Evolutionary conservation across 2,888 invertebrate species (phyloP).

Genomic region (Agrotis ipsilon): DNA sequence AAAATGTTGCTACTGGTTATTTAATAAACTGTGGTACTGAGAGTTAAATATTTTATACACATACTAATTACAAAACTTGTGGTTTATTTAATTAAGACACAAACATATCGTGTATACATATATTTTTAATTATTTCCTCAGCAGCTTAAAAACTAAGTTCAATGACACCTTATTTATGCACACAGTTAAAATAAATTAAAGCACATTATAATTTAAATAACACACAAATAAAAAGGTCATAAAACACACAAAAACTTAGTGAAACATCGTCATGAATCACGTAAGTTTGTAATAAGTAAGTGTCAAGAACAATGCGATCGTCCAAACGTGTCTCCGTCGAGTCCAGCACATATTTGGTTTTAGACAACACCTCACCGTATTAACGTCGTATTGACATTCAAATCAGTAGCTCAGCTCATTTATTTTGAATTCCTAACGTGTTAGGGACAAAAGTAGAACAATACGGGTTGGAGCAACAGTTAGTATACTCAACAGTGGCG

Average conservation of each 20-base stretch:
- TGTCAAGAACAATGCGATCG: slow-evolving; percentile 64
- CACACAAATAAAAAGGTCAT: slow-evolving; percentile 65
- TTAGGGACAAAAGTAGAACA: slow-evolving; percentile 83
- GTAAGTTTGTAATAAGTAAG: slow-evolving; percentile 60
- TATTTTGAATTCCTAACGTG: slow-evolving; percentile 87
- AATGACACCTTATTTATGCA: slow-evolving; percentile 18
- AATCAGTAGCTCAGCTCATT: slow-evolving; percentile 89
- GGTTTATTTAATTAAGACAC: background rate
- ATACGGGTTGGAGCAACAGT: slow-evolving; percentile 90
- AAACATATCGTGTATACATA: background rate
- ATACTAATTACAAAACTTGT: background rate
- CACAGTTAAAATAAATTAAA: slow-evolving; percentile 62
- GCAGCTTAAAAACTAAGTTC: slow-evolving; percentile 6
- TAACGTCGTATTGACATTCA: slow-evolving; percentile 87
- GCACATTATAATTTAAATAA: slow-evolving; percentile 62
- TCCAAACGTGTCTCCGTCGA: slow-evolving; percentile 57
- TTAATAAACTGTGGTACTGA: slow-evolving; percentile 10
- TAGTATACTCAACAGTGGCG: slow-evolving; percentile 88
- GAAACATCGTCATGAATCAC: slow-evolving; percentile 66
- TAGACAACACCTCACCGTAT: slow-evolving; percentile 88
- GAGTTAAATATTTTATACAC: background rate
- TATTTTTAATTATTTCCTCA: background rate
- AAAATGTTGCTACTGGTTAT: slow-evolving; percentile 49
- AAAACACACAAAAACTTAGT: slow-evolving; percentile 60
- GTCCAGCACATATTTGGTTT: slow-evolving; percentile 78